phyloP scores from a whole-genome alignment of 2,888 invertebrate genomes.

The Pogonocherus hispidulus region DNA sequence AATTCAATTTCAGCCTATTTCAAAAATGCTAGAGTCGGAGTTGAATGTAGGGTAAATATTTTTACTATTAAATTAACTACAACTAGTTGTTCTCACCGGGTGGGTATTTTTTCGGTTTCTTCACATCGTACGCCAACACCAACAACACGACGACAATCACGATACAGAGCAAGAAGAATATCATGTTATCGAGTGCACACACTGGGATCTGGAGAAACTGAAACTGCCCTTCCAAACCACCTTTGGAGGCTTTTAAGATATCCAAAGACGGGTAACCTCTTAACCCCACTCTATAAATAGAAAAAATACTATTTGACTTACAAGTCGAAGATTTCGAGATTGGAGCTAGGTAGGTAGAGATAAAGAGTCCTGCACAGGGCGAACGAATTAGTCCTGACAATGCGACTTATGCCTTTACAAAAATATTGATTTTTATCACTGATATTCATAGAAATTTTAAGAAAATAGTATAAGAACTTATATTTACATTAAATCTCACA shows the following conservation, averaged over 20 bases:
- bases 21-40: not conserved
- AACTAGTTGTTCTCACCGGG: conserved; percentile 67
- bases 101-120: conserved; percentile 70
- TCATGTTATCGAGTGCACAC: conserved; percentile 42
- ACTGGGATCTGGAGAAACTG: conserved; percentile 38
- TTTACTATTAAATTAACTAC: not conserved
- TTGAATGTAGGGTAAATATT: not conserved
- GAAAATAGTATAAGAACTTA: too few relatives aligned
- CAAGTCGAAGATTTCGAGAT: conserved; percentile 6
- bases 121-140: conserved; percentile 53
- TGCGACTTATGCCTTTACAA: too few relatives aligned
- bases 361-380: too few relatives aligned
- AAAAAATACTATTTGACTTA: conserved; percentile 17
- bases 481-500: too few relatives aligned
- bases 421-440: too few relatives aligned
- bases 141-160: conserved; percentile 42
- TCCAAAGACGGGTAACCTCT: conserved; percentile 17
- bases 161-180: conserved; percentile 49
- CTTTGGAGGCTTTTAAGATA: conserved; percentile 37
- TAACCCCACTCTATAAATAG: conserved; percentile 29
- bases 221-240: conserved; percentile 41
- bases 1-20: too few relatives aligned
- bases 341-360: not conserved
- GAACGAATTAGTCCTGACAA: too few relatives aligned
- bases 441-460: too few relatives aligned